Evolutionary conservation across 2,797 vertebrate genomes (phyloP).

Genomic region (Sciurus carolinensis): DNA sequence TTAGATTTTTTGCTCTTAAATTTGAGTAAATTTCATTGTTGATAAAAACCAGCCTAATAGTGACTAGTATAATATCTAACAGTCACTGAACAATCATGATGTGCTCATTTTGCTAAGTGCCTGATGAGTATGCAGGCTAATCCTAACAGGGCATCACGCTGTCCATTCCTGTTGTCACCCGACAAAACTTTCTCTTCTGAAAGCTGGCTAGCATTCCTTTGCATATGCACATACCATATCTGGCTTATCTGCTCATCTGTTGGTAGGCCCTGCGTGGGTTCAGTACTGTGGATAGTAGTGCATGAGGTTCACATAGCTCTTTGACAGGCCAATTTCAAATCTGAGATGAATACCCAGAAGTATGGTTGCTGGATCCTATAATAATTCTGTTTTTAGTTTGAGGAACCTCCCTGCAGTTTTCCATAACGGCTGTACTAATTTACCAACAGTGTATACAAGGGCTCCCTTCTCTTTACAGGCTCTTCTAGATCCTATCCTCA

Average conservation of each 20-base stretch:
- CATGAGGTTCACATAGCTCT: neutral
- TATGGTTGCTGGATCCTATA: neutral
- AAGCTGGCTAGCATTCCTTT: neutral
- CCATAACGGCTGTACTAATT: neutral
- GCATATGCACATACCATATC: neutral
- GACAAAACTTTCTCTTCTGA: neutral
- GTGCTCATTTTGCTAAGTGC: constrained; percentile 49
- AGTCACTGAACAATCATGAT: constrained; percentile 30
- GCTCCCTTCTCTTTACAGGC: neutral
- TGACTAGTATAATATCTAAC: constrained; percentile 47
- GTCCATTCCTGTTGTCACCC: neutral
- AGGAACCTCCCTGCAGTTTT: neutral
- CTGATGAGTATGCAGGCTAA: neutral
- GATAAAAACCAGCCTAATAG: constrained; percentile 22
- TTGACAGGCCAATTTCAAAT: neutral
- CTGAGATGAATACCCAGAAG: neutral
- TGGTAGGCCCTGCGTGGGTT: neutral
- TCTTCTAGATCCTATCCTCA: neutral
- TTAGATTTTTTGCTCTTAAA: constrained; percentile 21
- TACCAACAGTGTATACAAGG: neutral
- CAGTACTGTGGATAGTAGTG: neutral
- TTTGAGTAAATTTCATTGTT: constrained; percentile 37
- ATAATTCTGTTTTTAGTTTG: neutral
- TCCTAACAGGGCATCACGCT: too few relatives aligned
- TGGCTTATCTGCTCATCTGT: neutral